phyloP scores from a whole-genome alignment of 2,113 vertebrate genomes.

The Antigone vipio region DNA sequence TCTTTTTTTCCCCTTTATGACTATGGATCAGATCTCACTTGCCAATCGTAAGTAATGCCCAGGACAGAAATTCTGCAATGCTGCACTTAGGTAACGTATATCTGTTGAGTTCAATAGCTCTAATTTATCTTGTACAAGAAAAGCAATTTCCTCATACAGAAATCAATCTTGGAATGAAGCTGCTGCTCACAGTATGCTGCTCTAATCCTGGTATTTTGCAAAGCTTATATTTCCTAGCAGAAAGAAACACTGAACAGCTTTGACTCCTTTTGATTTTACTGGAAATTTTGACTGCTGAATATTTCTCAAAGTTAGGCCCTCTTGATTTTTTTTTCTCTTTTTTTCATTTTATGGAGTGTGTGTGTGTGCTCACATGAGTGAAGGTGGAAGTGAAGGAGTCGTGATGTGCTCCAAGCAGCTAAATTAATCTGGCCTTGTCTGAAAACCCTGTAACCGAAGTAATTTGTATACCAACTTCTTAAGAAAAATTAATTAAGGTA shows the following conservation, averaged over 20 bases:
- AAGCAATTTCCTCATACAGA: neutral
- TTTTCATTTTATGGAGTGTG: neutral
- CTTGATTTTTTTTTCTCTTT: neutral
- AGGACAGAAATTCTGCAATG: neutral
- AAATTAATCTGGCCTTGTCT: neutral
- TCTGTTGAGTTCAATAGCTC: neutral
- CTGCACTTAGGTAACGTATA: neutral
- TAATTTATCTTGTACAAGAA: neutral
- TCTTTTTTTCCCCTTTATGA: neutral
- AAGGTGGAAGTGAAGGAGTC: neutral
- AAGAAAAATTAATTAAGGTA: neutral
- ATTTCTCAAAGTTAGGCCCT: neutral
- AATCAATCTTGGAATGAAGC: neutral
- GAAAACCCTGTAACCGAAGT: neutral
- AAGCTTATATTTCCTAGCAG: neutral
- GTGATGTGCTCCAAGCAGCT: neutral
- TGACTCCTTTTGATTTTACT: neutral
- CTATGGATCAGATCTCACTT: neutral
- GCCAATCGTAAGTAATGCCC: neutral
- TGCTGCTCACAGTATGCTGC: neutral
- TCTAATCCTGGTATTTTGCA: neutral
- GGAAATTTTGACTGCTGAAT: neutral
- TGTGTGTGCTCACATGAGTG: neutral
- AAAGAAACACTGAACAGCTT: neutral
- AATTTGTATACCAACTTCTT: neutral